Evolutionary conservation across 2,113 vertebrate genomes (phyloP).

Genomic region (Phyllopteryx taeniolatus): DNA sequence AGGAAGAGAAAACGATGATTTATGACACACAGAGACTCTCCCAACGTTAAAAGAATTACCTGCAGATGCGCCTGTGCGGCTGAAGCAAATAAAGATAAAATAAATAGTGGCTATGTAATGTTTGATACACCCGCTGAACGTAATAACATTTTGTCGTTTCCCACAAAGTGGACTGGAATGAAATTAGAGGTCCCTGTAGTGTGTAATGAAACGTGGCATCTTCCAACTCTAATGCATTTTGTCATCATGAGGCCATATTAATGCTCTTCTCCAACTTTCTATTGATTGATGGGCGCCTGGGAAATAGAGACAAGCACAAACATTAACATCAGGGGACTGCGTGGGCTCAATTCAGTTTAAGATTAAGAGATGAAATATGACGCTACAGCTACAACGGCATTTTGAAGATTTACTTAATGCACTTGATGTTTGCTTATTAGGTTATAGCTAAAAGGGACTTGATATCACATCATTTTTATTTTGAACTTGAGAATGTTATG

Average conservation of each 20-base stretch:
- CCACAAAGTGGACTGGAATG: slow-evolving; percentile 78
- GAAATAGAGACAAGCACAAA: slow-evolving; percentile 50
- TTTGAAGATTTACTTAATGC: slow-evolving; percentile 8
- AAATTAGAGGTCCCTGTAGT: slow-evolving; percentile 76
- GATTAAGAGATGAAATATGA: slow-evolving; percentile 38
- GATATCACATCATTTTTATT: background rate
- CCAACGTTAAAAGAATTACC: slow-evolving; percentile 76
- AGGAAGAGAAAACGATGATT: slow-evolving; percentile 68
- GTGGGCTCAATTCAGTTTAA: slow-evolving; percentile 22
- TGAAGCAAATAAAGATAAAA: slow-evolving; percentile 75
- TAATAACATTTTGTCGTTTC: slow-evolving; percentile 77
- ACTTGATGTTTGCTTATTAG: slow-evolving; percentile 10
- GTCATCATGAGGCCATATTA: slow-evolving; percentile 70
- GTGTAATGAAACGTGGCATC: slow-evolving; percentile 72
- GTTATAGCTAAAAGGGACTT: slow-evolving; percentile 3
- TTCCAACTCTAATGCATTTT: slow-evolving; percentile 68
- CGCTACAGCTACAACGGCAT: slow-evolving; percentile 26
- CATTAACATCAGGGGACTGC: slow-evolving; percentile 44
- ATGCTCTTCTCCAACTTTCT: slow-evolving; percentile 64
- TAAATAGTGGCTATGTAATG: slow-evolving; percentile 74
- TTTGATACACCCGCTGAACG: slow-evolving; percentile 72
- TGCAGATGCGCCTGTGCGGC: slow-evolving; percentile 68
- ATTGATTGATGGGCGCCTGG: slow-evolving; percentile 54
- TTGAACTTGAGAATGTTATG: slow-evolving; percentile 5
- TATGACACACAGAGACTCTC: slow-evolving; percentile 70